Evolutionary conservation across 2,113 vertebrate species (phyloP).

Genomic region (Epinephelus lanceolatus): DNA sequence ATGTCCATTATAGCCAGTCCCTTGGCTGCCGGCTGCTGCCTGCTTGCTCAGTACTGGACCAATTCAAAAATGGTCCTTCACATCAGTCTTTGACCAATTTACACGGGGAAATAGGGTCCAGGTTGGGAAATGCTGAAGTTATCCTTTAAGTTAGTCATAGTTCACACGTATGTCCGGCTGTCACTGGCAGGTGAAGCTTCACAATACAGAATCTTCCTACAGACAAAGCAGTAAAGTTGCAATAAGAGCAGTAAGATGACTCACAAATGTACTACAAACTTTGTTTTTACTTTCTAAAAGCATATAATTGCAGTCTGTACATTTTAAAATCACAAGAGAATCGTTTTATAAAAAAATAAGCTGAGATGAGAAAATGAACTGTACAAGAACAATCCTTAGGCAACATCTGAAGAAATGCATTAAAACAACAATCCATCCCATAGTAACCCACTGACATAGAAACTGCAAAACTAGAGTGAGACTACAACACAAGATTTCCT

Average conservation of each 20-base stretch:
- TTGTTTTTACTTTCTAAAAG: slow-evolving; percentile 34
- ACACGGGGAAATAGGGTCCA: too few relatives aligned
- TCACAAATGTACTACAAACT: slow-evolving; percentile 3
- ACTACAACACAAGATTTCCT: slow-evolving; percentile 12
- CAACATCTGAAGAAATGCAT: slow-evolving; percentile 31
- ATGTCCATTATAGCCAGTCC: too few relatives aligned
- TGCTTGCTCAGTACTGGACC: too few relatives aligned
- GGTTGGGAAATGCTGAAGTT: background rate
- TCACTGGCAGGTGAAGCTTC: background rate
- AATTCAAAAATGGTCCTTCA: too few relatives aligned
- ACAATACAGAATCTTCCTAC: background rate
- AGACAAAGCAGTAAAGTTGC: background rate
- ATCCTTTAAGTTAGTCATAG: background rate
- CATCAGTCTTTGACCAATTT: too few relatives aligned
- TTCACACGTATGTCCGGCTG: background rate
- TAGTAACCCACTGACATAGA: background rate
- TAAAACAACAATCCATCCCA: background rate
- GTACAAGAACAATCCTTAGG: slow-evolving; percentile 31
- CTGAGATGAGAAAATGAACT: slow-evolving; percentile 17
- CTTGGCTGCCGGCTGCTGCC: too few relatives aligned
- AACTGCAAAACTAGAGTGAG: slow-evolving; percentile 2
- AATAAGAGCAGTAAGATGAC: background rate
- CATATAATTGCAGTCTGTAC: slow-evolving; percentile 34
- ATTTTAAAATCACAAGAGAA: slow-evolving; percentile 24
- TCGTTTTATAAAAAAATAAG: slow-evolving; percentile 11